These are phyloP conservation scores for Aspidiotus rigidus DNA, from an alignment of 2,888 invertebrate species.

Conservation along the genomic window DNA sequence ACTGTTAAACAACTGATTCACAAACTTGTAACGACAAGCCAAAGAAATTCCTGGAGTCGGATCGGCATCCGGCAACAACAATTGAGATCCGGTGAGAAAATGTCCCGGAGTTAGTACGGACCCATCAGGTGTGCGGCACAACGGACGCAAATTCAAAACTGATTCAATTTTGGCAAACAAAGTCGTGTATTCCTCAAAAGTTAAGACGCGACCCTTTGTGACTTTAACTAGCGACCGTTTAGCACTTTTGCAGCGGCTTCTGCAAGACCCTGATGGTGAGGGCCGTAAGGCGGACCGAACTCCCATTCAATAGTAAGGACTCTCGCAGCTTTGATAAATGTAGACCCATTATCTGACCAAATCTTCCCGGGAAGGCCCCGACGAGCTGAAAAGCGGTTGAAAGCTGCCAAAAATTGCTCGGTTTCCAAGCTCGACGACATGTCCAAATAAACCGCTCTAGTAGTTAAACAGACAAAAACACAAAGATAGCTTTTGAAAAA, in stretches of 20 bases:
- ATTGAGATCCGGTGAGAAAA: neutral
- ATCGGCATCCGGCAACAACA: neutral
- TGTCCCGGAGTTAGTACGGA: neutral
- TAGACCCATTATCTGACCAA: neutral
- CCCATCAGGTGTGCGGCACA: neutral
- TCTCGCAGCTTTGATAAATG: neutral
- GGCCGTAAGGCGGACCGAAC: constrained; percentile 29
- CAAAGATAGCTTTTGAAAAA: neutral
- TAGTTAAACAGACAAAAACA: neutral
- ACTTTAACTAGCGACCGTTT: neutral
- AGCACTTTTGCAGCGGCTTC: constrained; percentile 5
- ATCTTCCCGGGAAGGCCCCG: neutral
- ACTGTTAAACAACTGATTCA: neutral
- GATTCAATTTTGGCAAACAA: neutral
- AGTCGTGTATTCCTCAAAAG: neutral
- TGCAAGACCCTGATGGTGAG: neutral
- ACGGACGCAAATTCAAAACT: neutral
- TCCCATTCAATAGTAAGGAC: neutral
- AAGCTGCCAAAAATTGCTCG: neutral
- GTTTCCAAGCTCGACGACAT: neutral
- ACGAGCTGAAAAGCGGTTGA: neutral
- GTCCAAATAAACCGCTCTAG: neutral
- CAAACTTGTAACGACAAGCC: neutral
- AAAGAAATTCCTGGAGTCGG: neutral
- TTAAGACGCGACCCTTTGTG: neutral